phyloP scores from a whole-genome alignment of 2,797 vertebrate species.

The Manis pentadactyla region DNA sequence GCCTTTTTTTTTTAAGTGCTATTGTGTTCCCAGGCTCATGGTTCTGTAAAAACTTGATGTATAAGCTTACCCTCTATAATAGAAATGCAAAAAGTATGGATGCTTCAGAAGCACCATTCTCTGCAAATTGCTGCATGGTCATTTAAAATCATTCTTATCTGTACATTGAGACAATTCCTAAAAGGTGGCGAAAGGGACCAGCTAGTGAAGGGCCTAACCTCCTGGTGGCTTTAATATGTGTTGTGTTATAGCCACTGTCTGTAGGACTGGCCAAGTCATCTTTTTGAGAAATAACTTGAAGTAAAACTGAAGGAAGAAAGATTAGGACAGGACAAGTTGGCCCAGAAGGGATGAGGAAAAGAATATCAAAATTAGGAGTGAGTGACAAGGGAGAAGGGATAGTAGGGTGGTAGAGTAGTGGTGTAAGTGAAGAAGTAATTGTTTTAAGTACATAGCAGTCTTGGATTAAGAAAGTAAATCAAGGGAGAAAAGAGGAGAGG shows the following conservation, averaged over 20 bases:
- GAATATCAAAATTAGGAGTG: background rate
- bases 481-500: background rate
- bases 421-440: background rate
- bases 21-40: background rate
- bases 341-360: background rate
- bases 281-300: constrained; percentile 41
- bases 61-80: background rate
- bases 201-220: background rate
- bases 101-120: background rate
- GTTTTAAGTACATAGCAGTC: constrained; percentile 24
- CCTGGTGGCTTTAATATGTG: background rate
- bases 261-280: background rate
- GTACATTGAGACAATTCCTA: constrained; percentile 8
- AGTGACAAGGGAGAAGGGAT: background rate
- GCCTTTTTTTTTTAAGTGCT: background rate
- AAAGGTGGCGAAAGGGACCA: background rate
- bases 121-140: background rate
- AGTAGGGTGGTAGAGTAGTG: background rate
- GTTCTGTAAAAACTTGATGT: background rate
- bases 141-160: constrained; percentile 40
- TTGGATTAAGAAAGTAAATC: constrained; percentile 34
- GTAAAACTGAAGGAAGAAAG: constrained; percentile 49
- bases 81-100: background rate
- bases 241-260: background rate
- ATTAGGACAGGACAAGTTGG: background rate